Conservation (phyloP, 2,888 invertebrate species). For the Lottia gigantea region DNA sequence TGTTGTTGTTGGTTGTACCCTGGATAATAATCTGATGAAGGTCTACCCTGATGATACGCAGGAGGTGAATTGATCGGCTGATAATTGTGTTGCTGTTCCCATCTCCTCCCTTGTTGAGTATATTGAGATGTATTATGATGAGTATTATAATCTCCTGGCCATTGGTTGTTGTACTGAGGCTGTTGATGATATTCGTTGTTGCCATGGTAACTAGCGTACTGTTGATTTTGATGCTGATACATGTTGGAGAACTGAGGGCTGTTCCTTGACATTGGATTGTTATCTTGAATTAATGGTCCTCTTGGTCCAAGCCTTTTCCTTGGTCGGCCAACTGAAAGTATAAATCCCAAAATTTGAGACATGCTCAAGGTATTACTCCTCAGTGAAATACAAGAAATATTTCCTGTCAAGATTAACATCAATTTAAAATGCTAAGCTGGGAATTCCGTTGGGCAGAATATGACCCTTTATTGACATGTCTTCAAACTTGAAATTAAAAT, state of each 20-base stretch:
- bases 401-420: too few species aligned
- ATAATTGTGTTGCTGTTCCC: slow-evolving; percentile 14
- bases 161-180: slow-evolving; percentile 12
- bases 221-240: slow-evolving; percentile 14
- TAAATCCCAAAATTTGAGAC: not conserved
- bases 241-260: not conserved
- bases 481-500: too few species aligned
- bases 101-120: slow-evolving; percentile 1
- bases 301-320: slow-evolving; percentile 39
- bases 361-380: too few species aligned
- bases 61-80: not conserved
- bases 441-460: too few species aligned
- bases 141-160: slow-evolving; percentile 7
- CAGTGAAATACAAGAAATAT: too few species aligned
- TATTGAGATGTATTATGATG: not conserved
- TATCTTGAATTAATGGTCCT: slow-evolving; percentile 28
- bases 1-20: slow-evolving; percentile 18
- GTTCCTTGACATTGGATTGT: not conserved
- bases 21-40: not conserved
- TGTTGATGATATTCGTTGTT: slow-evolving; percentile 16
- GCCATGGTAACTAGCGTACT: slow-evolving; percentile 8
- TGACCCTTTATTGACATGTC: too few species aligned
- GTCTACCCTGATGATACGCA: slow-evolving; percentile 8
- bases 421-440: too few species aligned
- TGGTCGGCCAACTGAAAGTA: slow-evolving; percentile 21